A percentile compares a stretch with the other conserved stretches of the same genome.
These are phyloP conservation scores for Papilio polytes DNA, from an alignment of 1,140 invertebrate genomes.

Conservation along the genomic window DNA sequence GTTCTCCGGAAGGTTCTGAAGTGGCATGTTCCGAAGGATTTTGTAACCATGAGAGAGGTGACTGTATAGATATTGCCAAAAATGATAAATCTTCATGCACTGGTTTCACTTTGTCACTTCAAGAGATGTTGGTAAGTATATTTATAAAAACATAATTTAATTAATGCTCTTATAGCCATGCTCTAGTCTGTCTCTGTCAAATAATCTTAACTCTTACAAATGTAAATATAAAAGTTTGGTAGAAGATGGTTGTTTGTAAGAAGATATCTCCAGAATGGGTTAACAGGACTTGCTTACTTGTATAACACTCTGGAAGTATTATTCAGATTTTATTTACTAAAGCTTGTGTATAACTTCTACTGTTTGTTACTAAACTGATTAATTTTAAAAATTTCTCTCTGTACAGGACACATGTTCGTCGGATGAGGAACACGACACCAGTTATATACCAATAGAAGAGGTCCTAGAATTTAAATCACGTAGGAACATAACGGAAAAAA, in stretches of 20 bases:
- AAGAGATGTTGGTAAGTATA: conserved; percentile 88
- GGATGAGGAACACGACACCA: conserved; percentile 90
- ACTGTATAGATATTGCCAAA: conserved; percentile 81
- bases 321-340: too few relatives aligned
- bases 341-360: too few relatives aligned
- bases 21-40: conserved; percentile 93
- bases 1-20: conserved; percentile 93
- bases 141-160: not conserved
- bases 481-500: conserved; percentile 90
- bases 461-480: conserved; percentile 91
- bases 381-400: conserved; percentile 42
- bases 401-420: conserved; percentile 84
- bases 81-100: conserved; percentile 76
- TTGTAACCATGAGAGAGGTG: conserved; percentile 89
- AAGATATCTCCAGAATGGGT: too few relatives aligned
- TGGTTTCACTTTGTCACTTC: conserved; percentile 84
- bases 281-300: too few relatives aligned
- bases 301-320: too few relatives aligned
- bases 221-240: too few relatives aligned
- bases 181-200: too few relatives aligned
- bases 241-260: too few relatives aligned
- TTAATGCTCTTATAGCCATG: too few relatives aligned
- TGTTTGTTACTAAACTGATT: not conserved
- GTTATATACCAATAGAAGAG: conserved; percentile 94
- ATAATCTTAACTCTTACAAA: too few relatives aligned